Base-by-base conservation (phyloP, 2,113 vertebrate species). In the Takifugu flavidus region DNA sequence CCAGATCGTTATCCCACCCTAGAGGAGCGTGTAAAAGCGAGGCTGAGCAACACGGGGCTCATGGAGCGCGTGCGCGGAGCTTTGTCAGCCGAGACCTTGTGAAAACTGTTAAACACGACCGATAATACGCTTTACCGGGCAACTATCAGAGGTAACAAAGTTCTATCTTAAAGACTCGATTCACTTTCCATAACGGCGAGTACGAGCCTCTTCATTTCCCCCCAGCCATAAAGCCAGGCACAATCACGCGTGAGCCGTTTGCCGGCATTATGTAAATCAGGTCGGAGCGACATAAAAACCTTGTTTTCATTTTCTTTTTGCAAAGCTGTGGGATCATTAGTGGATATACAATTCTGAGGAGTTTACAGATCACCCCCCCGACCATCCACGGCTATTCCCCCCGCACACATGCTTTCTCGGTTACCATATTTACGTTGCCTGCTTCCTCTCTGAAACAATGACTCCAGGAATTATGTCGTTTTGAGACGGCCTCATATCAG, bases 401-500 rank as follows among this genome's bases (percentile, higher is more conserved):
- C 15, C n/a, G 15, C 64, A 88, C 90, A 92, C 89, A 92, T 91
- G 90, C 89, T 92, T 90, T 92, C 90, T 91, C 87, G 87, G 88
- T 91, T 91, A 92, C 88, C 70, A 83, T 95, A 95, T 96, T 98
- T 98, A 97, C 94, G 92, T 92, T 92, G 91, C 83, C 59, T 71
- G 65, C 92, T 98, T 98, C 96, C 96, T 94, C 81, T 87, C 82
- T 90, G 90, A 96, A 96, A 98, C 94, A 98, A 98, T 96, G 89
- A 93, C 90, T 89, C 74, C 59, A 88, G 87, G 89, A 92, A 89
- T 92, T 90, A 86, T 85, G 84, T 74, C 61, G 75, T 85, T 85
- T 80, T 78, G 72, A 82, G 62, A 55, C 67, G 67, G 67, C 29
- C 45, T 3, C 74, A 82, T 61, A 82, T 87, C 84, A 87, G 66